Conservation (phyloP, 1,140 invertebrate genomes). For the Pseudomyrmex dendroicus region DNA sequence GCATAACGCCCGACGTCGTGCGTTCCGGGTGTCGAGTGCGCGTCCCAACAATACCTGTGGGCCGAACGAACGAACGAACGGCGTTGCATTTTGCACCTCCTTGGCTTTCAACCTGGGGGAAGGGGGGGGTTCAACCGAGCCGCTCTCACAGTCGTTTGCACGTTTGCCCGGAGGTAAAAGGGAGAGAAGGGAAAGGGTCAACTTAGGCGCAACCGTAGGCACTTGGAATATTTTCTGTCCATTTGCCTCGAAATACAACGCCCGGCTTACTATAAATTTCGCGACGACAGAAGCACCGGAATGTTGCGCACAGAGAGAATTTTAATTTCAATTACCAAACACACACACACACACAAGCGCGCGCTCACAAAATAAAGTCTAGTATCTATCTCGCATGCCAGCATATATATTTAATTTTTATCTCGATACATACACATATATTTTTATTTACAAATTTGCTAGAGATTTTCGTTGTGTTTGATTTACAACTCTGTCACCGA, state of each 20-base stretch:
- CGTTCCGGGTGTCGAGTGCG: slow-evolving; percentile 37
- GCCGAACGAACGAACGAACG: slow-evolving; percentile 2
- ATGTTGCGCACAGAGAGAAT: not conserved
- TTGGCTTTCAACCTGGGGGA: not conserved
- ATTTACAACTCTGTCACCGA: no score
- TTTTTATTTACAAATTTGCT: no score
- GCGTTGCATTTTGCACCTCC: slow-evolving; percentile 22
- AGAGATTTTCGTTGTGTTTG: no score
- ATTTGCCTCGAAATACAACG: not conserved
- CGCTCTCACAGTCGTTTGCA: slow-evolving; percentile 45
- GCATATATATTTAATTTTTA: no score
- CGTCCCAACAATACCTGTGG: slow-evolving; percentile 47
- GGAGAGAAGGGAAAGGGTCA: not conserved
- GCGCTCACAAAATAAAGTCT: no score
- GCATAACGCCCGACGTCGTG: slow-evolving; percentile 40
- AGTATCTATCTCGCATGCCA: no score
- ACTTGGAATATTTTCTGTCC: slow-evolving; percentile 47
- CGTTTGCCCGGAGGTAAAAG: not conserved
- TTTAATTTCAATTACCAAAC: slow-evolving; percentile 21
- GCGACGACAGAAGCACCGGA: not conserved
- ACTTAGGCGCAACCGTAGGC: slow-evolving; percentile 39
- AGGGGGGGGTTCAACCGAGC: not conserved
- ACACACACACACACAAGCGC: no score
- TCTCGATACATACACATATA: no score
- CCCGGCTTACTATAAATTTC: slow-evolving; percentile 14